These are phyloP conservation scores for Drosophila ananassae DNA, from an alignment of 1,140 invertebrate genomes.

Conservation along the genomic window DNA sequence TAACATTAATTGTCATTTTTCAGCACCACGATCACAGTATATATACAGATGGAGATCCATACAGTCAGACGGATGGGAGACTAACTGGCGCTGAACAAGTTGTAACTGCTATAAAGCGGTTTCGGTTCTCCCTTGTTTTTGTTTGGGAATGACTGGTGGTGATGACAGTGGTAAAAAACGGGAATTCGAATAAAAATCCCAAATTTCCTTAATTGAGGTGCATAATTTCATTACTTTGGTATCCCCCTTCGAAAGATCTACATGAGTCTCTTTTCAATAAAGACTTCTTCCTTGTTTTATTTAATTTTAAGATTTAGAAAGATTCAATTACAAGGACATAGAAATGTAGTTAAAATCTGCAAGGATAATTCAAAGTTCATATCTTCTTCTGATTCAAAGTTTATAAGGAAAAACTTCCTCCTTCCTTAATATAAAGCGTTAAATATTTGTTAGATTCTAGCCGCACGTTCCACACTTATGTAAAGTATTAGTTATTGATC, in stretches of 20 bases:
- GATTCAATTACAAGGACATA: too few relatives aligned
- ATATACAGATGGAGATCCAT: slow-evolving; percentile 9
- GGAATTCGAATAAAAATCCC: slow-evolving; percentile 6
- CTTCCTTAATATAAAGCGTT: background rate
- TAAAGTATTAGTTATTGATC: slow-evolving; percentile 34
- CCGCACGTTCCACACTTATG: background rate
- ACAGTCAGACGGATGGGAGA: slow-evolving; percentile 28
- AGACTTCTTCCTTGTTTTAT: background rate
- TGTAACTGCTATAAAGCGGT: slow-evolving; percentile 64
- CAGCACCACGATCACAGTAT: background rate
- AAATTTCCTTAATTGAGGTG: background rate
- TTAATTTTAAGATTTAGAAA: background rate
- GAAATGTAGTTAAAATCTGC: too few relatives aligned
- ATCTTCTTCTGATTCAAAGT: background rate
- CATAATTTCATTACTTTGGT: slow-evolving; percentile 8
- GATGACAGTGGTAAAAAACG: slow-evolving; percentile 26
- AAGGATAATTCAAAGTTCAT: too few relatives aligned
- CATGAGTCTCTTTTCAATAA: background rate
- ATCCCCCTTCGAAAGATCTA: background rate
- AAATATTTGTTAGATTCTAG: background rate
- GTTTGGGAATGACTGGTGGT: slow-evolving; percentile 26
- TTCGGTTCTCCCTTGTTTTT: slow-evolving; percentile 36
- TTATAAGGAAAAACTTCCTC: background rate
- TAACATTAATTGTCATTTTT: slow-evolving; percentile 42
- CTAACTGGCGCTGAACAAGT: slow-evolving; percentile 56